Percentiles rank a stretch among this genome's conserved stretches.
Evolutionary conservation across 2,888 invertebrate genomes (phyloP).

Genomic region (Coremacera marginata): DNA sequence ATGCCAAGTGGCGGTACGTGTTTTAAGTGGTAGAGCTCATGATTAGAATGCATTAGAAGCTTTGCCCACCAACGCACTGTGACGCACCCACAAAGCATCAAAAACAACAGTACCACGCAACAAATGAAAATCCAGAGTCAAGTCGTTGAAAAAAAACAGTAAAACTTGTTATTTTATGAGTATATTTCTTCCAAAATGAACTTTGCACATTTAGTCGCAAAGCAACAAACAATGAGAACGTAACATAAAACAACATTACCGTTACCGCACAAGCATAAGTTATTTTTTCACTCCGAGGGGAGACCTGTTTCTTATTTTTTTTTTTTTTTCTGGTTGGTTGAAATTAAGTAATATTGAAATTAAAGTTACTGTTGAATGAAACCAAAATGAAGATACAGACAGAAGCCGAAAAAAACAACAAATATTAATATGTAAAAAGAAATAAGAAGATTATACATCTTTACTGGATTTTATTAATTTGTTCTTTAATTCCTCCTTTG

Average conservation of each 20-base stretch:
- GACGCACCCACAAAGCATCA: not conserved
- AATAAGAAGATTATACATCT: too few species aligned
- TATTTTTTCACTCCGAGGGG: not conserved
- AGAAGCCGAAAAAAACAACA: too few species aligned
- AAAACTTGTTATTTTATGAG: slow-evolving; percentile 20
- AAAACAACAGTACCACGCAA: not conserved
- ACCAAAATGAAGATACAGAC: too few species aligned
- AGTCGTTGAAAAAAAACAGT: slow-evolving; percentile 10
- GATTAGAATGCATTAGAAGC: slow-evolving; percentile 33
- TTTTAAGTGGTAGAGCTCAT: slow-evolving; percentile 23
- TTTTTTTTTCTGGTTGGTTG: not conserved
- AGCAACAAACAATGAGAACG: slow-evolving; percentile 1
- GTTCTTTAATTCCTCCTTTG: too few species aligned
- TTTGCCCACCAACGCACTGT: not conserved
- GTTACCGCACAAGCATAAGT: not conserved
- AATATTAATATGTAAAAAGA: too few species aligned
- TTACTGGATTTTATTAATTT: too few species aligned
- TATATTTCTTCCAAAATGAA: slow-evolving; percentile 3
- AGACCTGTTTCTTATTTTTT: not conserved
- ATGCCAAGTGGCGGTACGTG: slow-evolving; percentile 35
- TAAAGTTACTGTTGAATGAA: too few species aligned
- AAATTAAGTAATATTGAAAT: not conserved
- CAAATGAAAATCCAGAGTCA: slow-evolving; percentile 11
- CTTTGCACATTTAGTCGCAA: not conserved
- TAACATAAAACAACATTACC: not conserved